phyloP scores from a whole-genome alignment of 1,140 invertebrate genomes.

The Chelonus insularis region DNA sequence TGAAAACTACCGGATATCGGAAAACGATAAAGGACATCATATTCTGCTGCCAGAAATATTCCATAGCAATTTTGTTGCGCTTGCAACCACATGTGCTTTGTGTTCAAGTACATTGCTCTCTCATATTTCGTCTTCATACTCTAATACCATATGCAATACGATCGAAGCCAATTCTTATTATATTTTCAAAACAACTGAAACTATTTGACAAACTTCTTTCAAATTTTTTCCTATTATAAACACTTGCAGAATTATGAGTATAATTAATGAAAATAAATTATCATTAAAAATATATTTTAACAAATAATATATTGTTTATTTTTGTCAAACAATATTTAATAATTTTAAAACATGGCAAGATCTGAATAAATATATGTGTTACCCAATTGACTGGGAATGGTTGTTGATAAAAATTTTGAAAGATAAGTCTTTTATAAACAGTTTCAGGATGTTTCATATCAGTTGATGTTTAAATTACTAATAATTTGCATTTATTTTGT shows the following conservation, averaged over 20 bases:
- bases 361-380: too few relatives aligned
- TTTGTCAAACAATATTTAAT: too few relatives aligned
- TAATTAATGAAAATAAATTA: background rate
- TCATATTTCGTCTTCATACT: constrained; percentile 1
- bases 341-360: too few relatives aligned
- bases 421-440: too few relatives aligned
- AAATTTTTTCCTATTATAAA: background rate
- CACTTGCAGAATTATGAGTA: background rate
- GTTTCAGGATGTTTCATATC: too few relatives aligned
- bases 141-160: constrained; percentile 8
- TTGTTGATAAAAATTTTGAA: too few relatives aligned
- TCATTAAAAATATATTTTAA: too few relatives aligned
- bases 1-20: constrained; percentile 29
- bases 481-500: too few relatives aligned
- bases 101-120: constrained; percentile 9
- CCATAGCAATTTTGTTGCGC: constrained; percentile 25
- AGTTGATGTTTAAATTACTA: too few relatives aligned
- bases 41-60: constrained; percentile 27
- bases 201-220: background rate
- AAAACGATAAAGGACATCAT: constrained; percentile 28
- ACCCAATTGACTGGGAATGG: too few relatives aligned
- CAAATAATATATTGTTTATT: too few relatives aligned
- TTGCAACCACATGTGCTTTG: constrained; percentile 17
- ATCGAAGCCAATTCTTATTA: background rate
- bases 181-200: constrained; percentile 12